Evolutionary conservation across 2,888 invertebrate species (phyloP), one percentile per base, ranked within the genome.

Genomic region (Drosophila incognita): DNA sequence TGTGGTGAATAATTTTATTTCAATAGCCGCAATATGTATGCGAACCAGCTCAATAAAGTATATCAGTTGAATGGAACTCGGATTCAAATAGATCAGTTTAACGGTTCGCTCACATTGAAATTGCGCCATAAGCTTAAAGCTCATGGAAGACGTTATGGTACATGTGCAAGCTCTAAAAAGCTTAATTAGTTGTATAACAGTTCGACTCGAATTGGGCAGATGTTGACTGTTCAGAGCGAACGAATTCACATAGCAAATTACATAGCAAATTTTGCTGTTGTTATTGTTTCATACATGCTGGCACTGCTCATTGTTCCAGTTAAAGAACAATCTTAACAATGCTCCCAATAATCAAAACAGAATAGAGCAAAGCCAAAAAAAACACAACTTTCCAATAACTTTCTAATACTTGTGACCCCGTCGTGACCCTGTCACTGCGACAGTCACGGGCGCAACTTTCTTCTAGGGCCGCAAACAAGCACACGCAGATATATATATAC

Each of bases 381-480:
- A 46, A 6, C 5, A 1, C 3, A 62, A 79, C 79, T 79, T 79
- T 79, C 79, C 73, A 79, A 76, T 80, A 79, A 73, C 80, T 79
- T 83, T 83, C 79, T 74, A 65, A 70, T 72, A 73, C 67, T 74
- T 71, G 64, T 86, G 81, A 87, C 84, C 86, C 70, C 83, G 48
- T 46, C 36, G 51, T 67, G 76, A 76, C 80, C 78, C 46, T 24
- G 46, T 31, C 65, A 11, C 52, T 40, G 63, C 63, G 76, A 76
- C 63, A 70, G 35, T 49, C 68, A 11, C 48, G 74, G 48, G 40
- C 49, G 63, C 64, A 83, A 75, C 84, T 85, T 86, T 85, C 84
- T 86, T 83, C 60, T 61, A 31, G 24, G 51, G 51, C 15, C 56
- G 31, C 38, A 59, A 21, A 24, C 69, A 49, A 36, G 42, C 56